Conservation (phyloP, 23 tunicate species). For the Trididemnum nubilum region DNA sequence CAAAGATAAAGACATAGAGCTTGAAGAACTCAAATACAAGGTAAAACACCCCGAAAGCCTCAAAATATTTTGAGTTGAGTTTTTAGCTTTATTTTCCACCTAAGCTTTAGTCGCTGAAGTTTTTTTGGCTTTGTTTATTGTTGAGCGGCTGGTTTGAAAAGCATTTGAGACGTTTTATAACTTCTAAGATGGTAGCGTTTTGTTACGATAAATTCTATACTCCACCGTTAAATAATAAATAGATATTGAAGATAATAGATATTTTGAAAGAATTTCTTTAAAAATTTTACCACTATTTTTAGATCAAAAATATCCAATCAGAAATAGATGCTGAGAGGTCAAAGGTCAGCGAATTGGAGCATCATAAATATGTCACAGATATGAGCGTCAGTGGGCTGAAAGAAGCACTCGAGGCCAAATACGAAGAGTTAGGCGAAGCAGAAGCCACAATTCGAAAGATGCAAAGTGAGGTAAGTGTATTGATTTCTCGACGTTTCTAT, state of each 20-base stretch:
- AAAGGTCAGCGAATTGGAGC: conserved; percentile 54
- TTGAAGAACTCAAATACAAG: conserved; percentile 49
- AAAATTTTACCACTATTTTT: too few relatives aligned
- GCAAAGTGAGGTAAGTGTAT: conserved; percentile 41
- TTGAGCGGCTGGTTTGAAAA: not conserved
- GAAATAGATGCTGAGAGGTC: conserved; percentile 36
- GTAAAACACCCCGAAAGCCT: conserved; percentile 30
- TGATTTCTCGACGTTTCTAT: not conserved
- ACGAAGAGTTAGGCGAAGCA: conserved; percentile 57
- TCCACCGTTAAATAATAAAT: too few relatives aligned
- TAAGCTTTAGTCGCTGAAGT: too few relatives aligned
- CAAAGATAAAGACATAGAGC: conserved; percentile 76
- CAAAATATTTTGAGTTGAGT: too few relatives aligned
- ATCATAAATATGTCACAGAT: conserved; percentile 41
- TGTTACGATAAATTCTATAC: too few relatives aligned
- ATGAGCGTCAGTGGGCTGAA: conserved; percentile 54
- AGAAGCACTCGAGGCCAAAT: conserved; percentile 68
- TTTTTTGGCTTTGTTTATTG: too few relatives aligned
- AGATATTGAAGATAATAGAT: too few relatives aligned
- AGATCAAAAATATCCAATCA: conserved; percentile 21
- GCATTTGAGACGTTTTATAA: too few relatives aligned
- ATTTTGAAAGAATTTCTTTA: too few relatives aligned
- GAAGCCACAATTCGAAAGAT: conserved; percentile 48
- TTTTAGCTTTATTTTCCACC: too few relatives aligned
- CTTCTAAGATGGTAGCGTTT: too few relatives aligned